Conservation (phyloP, 2,797 vertebrate species). For the Cetoscarus ocellatus region DNA sequence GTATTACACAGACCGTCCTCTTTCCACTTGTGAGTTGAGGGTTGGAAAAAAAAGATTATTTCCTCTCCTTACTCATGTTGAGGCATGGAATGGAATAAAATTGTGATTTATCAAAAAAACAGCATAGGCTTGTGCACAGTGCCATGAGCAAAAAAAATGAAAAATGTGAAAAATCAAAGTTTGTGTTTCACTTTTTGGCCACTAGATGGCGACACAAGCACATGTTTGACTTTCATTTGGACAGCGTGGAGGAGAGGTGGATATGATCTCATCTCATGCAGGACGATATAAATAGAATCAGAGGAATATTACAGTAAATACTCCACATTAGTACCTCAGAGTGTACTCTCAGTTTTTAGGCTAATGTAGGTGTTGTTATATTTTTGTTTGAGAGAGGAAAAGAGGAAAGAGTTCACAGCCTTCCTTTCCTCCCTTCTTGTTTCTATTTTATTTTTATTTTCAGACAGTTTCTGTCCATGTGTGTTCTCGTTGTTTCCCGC, state of each 20-base stretch:
- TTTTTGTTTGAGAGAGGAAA: neutral
- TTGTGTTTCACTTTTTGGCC: conserved; percentile 29
- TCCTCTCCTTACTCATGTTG: too few species aligned
- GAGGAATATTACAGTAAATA: neutral
- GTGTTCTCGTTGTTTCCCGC: conserved; percentile 35
- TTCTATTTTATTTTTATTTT: neutral
- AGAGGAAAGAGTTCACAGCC: neutral
- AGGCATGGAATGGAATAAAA: too few species aligned
- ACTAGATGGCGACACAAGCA: conserved; percentile 73
- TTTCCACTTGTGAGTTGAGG: too few species aligned
- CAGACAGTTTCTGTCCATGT: conserved; percentile 18
- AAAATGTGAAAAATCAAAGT: too few species aligned
- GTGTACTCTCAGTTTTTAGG: neutral
- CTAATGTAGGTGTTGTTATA: neutral
- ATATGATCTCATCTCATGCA: conserved; percentile 33
- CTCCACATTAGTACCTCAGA: neutral
- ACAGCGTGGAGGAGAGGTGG: conserved; percentile 1
- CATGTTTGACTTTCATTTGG: conserved; percentile 23
- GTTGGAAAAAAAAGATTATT: too few species aligned
- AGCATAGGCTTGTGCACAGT: too few species aligned
- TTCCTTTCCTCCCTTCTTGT: neutral
- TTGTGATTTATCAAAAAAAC: too few species aligned
- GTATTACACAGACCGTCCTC: too few species aligned
- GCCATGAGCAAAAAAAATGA: too few species aligned
- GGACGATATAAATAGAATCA: conserved; percentile 5